phyloP scores from a whole-genome alignment of 1,140 invertebrate species.

The Littorina saxatilis region DNA sequence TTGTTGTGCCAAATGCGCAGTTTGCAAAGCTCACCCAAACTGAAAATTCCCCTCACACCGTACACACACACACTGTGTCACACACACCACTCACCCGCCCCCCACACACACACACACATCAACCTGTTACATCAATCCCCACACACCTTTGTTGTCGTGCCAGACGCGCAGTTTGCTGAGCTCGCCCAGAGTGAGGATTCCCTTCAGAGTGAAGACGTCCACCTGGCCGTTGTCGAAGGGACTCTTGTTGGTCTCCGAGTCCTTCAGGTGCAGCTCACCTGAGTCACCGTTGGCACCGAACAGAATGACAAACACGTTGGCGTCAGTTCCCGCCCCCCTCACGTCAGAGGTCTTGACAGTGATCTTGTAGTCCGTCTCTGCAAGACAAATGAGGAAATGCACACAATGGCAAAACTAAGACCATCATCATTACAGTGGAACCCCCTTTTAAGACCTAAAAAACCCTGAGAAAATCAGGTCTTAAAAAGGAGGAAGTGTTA shows the following conservation, averaged over 20 bases:
- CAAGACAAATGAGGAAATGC: neutral
- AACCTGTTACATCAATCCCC: no score
- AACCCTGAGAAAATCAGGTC: no score
- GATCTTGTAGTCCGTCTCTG: slow-evolving; percentile 72
- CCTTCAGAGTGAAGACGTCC: slow-evolving; percentile 71
- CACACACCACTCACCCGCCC: no score
- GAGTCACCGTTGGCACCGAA: slow-evolving; percentile 75
- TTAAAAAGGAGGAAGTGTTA: no score
- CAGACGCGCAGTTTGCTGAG: slow-evolving; percentile 72
- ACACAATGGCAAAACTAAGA: neutral
- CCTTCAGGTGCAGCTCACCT: slow-evolving; percentile 72
- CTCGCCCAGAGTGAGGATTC: slow-evolving; percentile 70
- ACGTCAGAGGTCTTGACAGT: slow-evolving; percentile 74
- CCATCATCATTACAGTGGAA: no score
- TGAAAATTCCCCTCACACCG: slow-evolving; percentile 65
- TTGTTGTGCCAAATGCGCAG: slow-evolving; percentile 75
- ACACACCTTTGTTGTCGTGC: slow-evolving; percentile 75
- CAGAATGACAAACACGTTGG: slow-evolving; percentile 72
- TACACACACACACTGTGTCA: slow-evolving; percentile 70
- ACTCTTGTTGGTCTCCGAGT: slow-evolving; percentile 68
- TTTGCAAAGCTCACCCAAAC: slow-evolving; percentile 71
- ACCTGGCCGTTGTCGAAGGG: slow-evolving; percentile 72
- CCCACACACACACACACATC: no score
- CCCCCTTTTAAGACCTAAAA: no score
- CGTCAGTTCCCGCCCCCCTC: slow-evolving; percentile 71